phyloP scores from a whole-genome alignment of 2,113 vertebrate species.

The Empidonax traillii region DNA sequence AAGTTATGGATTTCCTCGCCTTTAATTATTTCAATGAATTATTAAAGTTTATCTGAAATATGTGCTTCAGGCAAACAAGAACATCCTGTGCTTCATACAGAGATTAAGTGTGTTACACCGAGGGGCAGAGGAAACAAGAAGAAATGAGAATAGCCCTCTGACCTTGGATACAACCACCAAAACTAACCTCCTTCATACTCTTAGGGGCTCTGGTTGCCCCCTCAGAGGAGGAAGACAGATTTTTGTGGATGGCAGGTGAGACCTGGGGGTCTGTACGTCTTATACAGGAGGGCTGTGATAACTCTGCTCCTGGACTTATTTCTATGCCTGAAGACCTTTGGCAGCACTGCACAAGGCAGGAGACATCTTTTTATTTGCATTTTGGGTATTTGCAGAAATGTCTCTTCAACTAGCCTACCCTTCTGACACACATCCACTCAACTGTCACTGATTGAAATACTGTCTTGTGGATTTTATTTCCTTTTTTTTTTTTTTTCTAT shows the following conservation, averaged over 20 bases:
- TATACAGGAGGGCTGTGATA: background rate
- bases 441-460: background rate
- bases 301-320: background rate
- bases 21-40: constrained; percentile 47
- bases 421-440: background rate
- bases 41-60: constrained; percentile 32
- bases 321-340: background rate
- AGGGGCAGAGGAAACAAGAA: background rate
- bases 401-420: background rate
- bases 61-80: constrained; percentile 20
- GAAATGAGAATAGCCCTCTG: background rate
- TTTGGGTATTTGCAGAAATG: background rate
- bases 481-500: background rate
- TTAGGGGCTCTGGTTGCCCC: background rate
- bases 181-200: background rate
- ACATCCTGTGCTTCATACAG: background rate
- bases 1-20: constrained; percentile 17
- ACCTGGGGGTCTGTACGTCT: background rate
- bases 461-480: background rate
- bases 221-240: background rate
- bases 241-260: background rate
- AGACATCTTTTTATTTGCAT: background rate
- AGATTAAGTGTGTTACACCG: background rate
- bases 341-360: background rate
- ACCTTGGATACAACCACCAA: background rate